Conservation (phyloP, 2,113 vertebrate species). For the Thomomys bottae region DNA sequence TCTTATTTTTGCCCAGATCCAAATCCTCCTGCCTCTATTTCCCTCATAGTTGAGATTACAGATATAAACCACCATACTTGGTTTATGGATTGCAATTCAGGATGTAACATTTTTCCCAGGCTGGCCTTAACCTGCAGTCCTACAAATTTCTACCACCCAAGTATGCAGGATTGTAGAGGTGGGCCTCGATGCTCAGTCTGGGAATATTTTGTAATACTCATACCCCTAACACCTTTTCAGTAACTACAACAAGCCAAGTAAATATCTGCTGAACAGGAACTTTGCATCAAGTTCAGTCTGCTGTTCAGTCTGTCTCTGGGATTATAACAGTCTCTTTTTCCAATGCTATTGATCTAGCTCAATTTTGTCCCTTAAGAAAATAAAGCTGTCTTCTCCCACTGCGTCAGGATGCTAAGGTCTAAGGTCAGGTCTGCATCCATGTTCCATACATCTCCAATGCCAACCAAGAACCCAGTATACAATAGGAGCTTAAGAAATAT, state of each 20-base stretch:
- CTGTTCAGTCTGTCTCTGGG: no score
- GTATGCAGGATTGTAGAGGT: no score
- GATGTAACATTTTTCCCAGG: no score
- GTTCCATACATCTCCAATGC: not conserved
- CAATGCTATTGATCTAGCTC: not conserved
- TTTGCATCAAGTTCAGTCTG: not conserved
- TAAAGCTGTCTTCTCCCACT: not conserved
- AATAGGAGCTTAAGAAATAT: not conserved
- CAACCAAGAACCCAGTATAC: not conserved
- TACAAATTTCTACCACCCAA: no score
- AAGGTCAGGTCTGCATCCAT: not conserved
- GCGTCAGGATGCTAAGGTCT: not conserved
- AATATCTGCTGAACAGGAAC: not conserved
- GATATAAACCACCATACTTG: no score
- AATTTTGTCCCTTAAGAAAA: not conserved
- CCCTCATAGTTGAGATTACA: no score
- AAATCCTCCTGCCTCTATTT: no score
- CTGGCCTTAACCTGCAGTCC: no score
- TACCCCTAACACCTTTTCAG: not conserved
- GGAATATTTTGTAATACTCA: not conserved
- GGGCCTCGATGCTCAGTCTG: no score
- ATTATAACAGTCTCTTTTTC: not conserved
- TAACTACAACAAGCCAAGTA: not conserved
- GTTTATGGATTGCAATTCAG: no score
- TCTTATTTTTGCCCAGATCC: no score